Evolutionary conservation across 2,888 invertebrate species (phyloP), one percentile per base, ranked within the genome.

Genomic region (Andricus quercusramuli): DNA sequence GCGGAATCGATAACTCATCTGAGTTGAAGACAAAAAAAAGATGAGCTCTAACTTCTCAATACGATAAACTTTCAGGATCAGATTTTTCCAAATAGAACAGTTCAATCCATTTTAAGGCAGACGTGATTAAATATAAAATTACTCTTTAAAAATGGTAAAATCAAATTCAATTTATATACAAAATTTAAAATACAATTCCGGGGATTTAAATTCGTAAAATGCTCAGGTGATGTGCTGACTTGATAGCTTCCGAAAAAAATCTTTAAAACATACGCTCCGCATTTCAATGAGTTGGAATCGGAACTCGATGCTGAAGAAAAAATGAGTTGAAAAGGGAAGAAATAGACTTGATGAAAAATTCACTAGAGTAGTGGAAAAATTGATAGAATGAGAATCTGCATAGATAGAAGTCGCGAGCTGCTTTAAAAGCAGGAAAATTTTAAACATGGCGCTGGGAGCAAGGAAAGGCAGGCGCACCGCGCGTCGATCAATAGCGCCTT

Each of bases 401-500:
- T 70, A 70, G 47, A 70, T 70, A 29, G 37, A 47, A 74, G n/a
- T 74, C 56, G 74, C 70, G 51, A 70, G 29, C 74, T 74, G 56
- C 74, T 74, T 83, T 81, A 82, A 85, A 84, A 84, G 80, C 84
- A 84, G 87, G 89, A 88, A 89, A 90, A 92, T 91, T 92, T 92
- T 89, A 92, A 92, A 92, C 91, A 92, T 92, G 92, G 92, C 92
- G 90, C 86, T 83, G 74, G 51, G 37, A 86, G 83, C 84, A 86
- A 88, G 90, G 89, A 89, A 89, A 89, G 81, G 81, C 83, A 84
- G 88, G 90, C 90, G 89, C 89, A 87, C 85, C 86, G 84, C 85
- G 88, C 86, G 88, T 88, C 92, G 92, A 92, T 92, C 92, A 92
- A 92, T 92, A 92, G 91, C 90, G 88, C 89, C 90, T 91, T 91